These are phyloP conservation scores for Nomada lathburiana DNA, from an alignment of 2,888 invertebrate species.

Conservation along the genomic window DNA sequence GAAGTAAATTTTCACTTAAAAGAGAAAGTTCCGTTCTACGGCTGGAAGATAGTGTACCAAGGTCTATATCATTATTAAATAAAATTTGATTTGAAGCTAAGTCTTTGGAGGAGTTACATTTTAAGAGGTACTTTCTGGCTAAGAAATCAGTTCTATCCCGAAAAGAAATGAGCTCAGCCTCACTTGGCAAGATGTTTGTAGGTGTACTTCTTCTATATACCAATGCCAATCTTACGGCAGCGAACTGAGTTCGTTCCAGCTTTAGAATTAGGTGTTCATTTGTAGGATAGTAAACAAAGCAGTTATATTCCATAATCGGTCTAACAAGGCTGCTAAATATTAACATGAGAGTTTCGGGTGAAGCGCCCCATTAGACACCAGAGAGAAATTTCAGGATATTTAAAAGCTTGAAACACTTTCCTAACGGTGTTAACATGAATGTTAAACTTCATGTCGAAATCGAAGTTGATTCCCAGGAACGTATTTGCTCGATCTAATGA, in stretches of 20 bases:
- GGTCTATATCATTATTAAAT: slow-evolving; percentile 1
- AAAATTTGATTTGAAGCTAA: neutral
- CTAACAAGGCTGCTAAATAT: slow-evolving; percentile 3
- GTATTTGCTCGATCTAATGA: slow-evolving; percentile 3
- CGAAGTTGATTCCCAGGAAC: slow-evolving; percentile 4
- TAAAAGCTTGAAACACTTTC: neutral
- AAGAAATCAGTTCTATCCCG: neutral
- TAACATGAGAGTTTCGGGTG: neutral
- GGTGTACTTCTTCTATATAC: slow-evolving; percentile 7
- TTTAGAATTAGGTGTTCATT: neutral
- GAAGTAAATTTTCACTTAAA: neutral
- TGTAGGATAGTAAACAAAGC: slow-evolving; percentile 4
- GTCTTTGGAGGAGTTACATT: neutral
- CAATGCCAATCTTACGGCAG: slow-evolving; percentile 4
- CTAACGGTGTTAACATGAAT: neutral
- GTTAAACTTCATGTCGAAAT: neutral
- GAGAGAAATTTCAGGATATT: slow-evolving; percentile 13
- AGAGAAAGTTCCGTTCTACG: neutral
- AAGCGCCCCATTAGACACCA: neutral
- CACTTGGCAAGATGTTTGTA: neutral
- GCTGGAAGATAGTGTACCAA: neutral
- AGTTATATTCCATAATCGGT: neutral
- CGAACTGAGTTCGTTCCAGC: neutral
- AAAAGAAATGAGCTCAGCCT: neutral
- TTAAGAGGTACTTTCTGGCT: neutral